phyloP scores from a whole-genome alignment of 64 coral and sea anemone genomes.

The Stylophora pistillata region DNA sequence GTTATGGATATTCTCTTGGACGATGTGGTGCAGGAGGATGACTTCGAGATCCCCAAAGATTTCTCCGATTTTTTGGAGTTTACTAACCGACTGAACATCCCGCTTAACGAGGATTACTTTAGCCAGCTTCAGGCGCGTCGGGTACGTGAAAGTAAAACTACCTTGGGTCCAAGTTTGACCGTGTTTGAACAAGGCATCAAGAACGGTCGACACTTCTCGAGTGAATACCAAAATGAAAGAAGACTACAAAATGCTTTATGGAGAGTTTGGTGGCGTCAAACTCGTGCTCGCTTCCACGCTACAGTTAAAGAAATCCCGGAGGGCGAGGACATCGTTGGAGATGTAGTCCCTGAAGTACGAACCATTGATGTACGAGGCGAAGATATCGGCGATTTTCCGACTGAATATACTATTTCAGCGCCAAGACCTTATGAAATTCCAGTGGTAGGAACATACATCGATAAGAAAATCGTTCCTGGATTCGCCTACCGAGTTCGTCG shows the following conservation, averaged over 20 bases:
- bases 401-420: conserved; percentile 72
- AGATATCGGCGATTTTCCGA: conserved; percentile 86
- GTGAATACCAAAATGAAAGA: conserved; percentile 71
- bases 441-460: conserved; percentile 71
- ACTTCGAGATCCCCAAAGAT: conserved; percentile 57
- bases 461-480: conserved; percentile 63
- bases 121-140: conserved; percentile 33
- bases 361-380: conserved; percentile 59
- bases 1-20: conserved; percentile 3
- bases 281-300: conserved; percentile 51
- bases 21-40: conserved; percentile 2
- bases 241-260: conserved; percentile 88
- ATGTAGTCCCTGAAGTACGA: conserved; percentile 33
- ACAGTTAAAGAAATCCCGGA: conserved; percentile 16
- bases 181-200: conserved; percentile 73
- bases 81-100: conserved; percentile 70
- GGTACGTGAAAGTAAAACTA: conserved; percentile 1
- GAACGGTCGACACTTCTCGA: conserved; percentile 43
- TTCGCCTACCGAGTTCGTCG: conserved; percentile 70
- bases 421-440: conserved; percentile 72
- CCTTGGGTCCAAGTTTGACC: conserved; percentile 19
- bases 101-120: conserved; percentile 71
- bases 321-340: conserved; percentile 58
- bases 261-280: conserved; percentile 85
- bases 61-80: conserved; percentile 69